Evolutionary conservation across 2,888 invertebrate genomes (phyloP).

Genomic region (Drosophila fungiperda): DNA sequence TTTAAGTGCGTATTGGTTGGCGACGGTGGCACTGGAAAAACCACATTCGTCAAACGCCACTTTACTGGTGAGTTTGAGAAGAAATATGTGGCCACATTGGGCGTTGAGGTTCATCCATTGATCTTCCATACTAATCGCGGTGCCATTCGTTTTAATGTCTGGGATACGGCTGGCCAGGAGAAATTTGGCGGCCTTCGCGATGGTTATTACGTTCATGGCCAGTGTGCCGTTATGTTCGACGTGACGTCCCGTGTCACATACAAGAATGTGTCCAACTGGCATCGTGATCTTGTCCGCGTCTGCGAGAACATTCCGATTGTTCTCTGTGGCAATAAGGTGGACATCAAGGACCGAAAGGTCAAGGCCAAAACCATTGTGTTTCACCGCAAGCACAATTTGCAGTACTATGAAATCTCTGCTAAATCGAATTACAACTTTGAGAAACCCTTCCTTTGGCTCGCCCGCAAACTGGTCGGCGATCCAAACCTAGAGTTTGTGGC

Average conservation of each 20-base stretch:
- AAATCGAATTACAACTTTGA: constrained; percentile 99
- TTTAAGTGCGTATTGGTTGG: constrained; percentile 99
- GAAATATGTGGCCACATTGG: constrained; percentile 99
- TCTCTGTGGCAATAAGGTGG: constrained; percentile 99
- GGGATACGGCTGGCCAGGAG: constrained; percentile 99
- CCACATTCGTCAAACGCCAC: constrained; percentile 99
- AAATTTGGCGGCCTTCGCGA: constrained; percentile 99
- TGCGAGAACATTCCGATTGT: constrained; percentile 99
- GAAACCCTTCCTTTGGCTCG: constrained; percentile 99
- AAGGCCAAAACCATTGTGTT: constrained; percentile 99
- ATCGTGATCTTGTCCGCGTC: constrained; percentile 98
- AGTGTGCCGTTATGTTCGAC: constrained; percentile 99
- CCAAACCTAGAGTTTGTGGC: constrained; percentile 99
- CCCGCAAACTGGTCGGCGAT: constrained; percentile 98
- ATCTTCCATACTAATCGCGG: constrained; percentile 99
- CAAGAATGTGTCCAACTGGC: constrained; percentile 99
- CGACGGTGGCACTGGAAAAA: constrained; percentile 99
- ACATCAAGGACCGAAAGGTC: constrained; percentile 99
- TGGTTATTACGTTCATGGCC: constrained; percentile 99
- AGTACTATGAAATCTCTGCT: constrained; percentile 99
- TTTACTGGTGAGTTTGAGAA: constrained; percentile 99
- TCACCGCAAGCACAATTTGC: constrained; percentile 99
- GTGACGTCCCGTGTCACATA: constrained; percentile 99
- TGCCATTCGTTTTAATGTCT: constrained; percentile 98
- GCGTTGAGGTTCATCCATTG: constrained; percentile 99